Evolutionary conservation across 2,113 vertebrate species (phyloP).

Genomic region (Oreocharis arfaki): DNA sequence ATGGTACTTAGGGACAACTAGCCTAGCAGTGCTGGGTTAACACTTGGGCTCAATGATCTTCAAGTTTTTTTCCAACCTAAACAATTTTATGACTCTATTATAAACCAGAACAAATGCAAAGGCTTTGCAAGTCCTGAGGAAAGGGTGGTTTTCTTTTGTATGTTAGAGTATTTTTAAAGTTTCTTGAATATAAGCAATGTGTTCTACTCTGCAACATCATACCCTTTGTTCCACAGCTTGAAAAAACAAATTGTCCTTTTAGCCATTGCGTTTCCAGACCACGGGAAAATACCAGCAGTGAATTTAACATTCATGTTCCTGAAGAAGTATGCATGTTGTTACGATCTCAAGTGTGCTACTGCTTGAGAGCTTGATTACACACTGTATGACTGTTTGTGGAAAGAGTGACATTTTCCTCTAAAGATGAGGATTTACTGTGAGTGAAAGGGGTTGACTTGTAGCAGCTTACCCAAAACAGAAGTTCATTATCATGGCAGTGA

Average conservation of each 20-base stretch:
- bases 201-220: conserved; percentile 38
- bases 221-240: conserved; percentile 52
- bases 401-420: background rate
- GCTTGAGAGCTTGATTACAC: background rate
- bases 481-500: background rate
- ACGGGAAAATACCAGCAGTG: background rate
- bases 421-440: background rate
- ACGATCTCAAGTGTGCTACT: background rate
- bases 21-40: background rate
- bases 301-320: background rate
- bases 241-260: conserved; percentile 58
- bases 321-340: background rate
- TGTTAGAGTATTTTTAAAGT: conserved; percentile 50
- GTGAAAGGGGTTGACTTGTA: background rate
- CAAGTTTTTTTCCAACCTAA: background rate
- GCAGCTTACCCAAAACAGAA: background rate
- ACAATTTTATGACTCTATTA: background rate
- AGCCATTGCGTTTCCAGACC: conserved; percentile 24
- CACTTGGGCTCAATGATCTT: background rate
- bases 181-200: conserved; percentile 58
- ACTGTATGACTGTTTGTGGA: background rate
- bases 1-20: background rate
- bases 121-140: background rate
- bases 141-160: background rate
- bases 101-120: conserved; percentile 46